Evolutionary conservation across 1,140 invertebrate species (phyloP).

Genomic region (Megathymus violae): DNA sequence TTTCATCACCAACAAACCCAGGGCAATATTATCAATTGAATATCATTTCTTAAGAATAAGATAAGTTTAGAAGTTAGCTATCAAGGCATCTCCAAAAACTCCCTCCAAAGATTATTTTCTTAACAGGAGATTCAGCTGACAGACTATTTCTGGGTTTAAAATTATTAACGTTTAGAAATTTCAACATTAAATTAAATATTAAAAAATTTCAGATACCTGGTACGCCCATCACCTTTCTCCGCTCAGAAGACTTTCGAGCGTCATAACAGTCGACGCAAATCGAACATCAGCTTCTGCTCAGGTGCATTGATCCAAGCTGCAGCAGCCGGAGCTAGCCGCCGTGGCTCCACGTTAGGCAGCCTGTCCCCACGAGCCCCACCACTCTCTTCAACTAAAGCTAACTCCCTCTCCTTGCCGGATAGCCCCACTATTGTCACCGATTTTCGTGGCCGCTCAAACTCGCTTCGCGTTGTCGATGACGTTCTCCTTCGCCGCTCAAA

Average conservation of each 20-base stretch:
- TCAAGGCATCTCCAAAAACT: too few species aligned
- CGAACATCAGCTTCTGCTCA: slow-evolving; percentile 95
- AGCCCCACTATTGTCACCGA: slow-evolving; percentile 91
- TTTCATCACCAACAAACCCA: too few species aligned
- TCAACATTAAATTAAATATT: too few species aligned
- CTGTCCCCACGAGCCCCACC: slow-evolving; percentile 89
- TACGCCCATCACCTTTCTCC: slow-evolving; percentile 95
- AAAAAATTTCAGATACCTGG: slow-evolving; percentile 89
- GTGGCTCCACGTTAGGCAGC: slow-evolving; percentile 85
- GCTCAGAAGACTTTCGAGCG: slow-evolving; percentile 96
- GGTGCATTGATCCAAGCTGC: slow-evolving; percentile 88
- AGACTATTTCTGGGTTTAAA: too few species aligned
- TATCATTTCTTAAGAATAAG: too few species aligned
- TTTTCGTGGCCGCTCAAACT: slow-evolving; percentile 92
- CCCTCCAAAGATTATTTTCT: too few species aligned
- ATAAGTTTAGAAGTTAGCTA: too few species aligned
- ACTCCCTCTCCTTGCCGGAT: slow-evolving; percentile 93
- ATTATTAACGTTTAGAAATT: too few species aligned
- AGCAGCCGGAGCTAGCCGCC: slow-evolving; percentile 70
- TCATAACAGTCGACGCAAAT: slow-evolving; percentile 95
- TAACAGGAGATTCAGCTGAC: too few species aligned
- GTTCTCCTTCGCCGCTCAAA: slow-evolving; percentile 92
- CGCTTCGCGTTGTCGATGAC: slow-evolving; percentile 92
- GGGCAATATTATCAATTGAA: too few species aligned
- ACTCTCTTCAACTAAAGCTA: slow-evolving; percentile 92